Evolutionary conservation across 2,888 invertebrate species (phyloP).

Genomic region (Periphyllus acericola): DNA sequence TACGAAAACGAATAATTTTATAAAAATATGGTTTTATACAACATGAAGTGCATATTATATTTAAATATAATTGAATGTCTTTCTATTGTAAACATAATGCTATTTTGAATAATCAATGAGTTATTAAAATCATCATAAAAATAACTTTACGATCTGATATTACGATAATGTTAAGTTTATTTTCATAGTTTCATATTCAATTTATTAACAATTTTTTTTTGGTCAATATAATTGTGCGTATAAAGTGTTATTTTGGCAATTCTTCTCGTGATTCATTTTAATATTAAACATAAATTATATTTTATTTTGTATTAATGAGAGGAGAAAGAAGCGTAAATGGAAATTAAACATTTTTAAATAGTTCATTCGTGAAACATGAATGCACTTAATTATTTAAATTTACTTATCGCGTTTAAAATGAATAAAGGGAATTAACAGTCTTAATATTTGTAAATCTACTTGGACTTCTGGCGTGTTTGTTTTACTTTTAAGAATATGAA

Average conservation of each 20-base stretch:
- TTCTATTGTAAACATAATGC: no score
- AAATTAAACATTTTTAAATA: neutral
- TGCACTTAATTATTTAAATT: slow-evolving; percentile 1
- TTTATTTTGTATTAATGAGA: neutral
- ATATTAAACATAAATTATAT: slow-evolving; percentile 1
- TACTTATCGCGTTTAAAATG: neutral
- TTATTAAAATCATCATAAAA: no score
- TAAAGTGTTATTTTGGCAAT: neutral
- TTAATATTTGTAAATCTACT: neutral
- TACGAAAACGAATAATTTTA: no score
- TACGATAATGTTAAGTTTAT: no score
- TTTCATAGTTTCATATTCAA: no score
- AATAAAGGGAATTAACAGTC: neutral
- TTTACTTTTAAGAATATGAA: neutral
- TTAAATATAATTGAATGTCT: no score
- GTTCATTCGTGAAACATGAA: neutral
- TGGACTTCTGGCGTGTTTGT: neutral
- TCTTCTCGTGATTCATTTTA: neutral
- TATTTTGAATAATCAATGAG: no score
- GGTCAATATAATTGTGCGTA: neutral
- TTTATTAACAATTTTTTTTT: no score
- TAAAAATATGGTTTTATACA: no score
- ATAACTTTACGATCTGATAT: no score
- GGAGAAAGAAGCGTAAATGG: neutral
- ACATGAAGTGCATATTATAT: no score